These are phyloP conservation scores for Callyntrura sp. DNA, from an alignment of 2,888 invertebrate genomes.

Conservation along the genomic window DNA sequence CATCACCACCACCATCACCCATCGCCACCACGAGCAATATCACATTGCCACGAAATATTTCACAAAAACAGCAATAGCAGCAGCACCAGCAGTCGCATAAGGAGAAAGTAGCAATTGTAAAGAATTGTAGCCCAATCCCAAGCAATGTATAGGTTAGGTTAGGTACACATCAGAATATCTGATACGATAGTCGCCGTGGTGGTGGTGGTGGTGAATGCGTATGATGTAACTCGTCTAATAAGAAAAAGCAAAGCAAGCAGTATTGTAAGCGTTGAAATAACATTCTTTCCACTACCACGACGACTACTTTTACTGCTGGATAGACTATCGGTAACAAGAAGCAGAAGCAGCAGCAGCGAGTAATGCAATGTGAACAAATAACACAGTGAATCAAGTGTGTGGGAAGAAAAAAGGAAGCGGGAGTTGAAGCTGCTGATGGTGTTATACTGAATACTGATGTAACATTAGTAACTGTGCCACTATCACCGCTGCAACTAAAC, in stretches of 20 bases:
- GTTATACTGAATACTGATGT: slow-evolving; percentile 49
- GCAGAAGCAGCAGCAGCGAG: not conserved
- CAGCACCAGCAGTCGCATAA: slow-evolving; percentile 6
- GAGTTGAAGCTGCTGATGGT: slow-evolving; percentile 38
- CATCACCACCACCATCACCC: slow-evolving; percentile 7
- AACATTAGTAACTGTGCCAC: slow-evolving; percentile 30
- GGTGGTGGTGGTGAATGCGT: slow-evolving; percentile 16
- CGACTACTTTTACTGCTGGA: not conserved
- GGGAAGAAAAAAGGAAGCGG: slow-evolving; percentile 42
- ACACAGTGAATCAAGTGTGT: not conserved
- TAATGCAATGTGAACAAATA: slow-evolving; percentile 24
- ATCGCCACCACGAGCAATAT: slow-evolving; percentile 46
- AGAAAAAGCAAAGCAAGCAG: slow-evolving; percentile 30
- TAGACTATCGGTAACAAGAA: slow-evolving; percentile 32
- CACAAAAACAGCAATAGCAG: slow-evolving; percentile 18
- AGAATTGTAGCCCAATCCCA: not conserved
- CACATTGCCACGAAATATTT: slow-evolving; percentile 62
- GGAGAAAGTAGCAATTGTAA: slow-evolving; percentile 9
- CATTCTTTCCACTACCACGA: not conserved
- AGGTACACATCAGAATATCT: not conserved
- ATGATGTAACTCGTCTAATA: slow-evolving; percentile 36
- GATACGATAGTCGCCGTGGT: not conserved
- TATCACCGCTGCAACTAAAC: not conserved
- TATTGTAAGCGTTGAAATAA: not conserved
- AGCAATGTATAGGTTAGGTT: not conserved